phyloP scores from a whole-genome alignment of 2,888 invertebrate genomes.

The Cerastis leucographa region DNA sequence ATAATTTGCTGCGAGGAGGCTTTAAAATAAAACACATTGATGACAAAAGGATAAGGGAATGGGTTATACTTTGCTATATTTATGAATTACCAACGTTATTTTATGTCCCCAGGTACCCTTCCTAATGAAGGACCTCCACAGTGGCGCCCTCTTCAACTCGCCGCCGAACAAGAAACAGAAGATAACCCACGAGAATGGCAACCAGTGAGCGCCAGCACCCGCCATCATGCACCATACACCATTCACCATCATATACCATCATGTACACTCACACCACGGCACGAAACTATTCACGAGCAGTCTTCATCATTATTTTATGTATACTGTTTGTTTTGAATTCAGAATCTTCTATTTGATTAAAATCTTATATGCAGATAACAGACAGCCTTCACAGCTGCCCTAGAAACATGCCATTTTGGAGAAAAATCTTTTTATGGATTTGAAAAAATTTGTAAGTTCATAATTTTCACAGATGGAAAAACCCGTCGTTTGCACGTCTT shows the following conservation, averaged over 20 bases:
- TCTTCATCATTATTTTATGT: constrained; percentile 11
- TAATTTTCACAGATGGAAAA: neutral
- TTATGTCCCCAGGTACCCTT: constrained; percentile 76
- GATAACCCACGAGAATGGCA: constrained; percentile 80
- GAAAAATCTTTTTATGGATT: neutral
- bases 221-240: constrained; percentile 13
- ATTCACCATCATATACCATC: constrained; percentile 6
- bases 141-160: constrained; percentile 80
- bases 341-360: constrained; percentile 1
- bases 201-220: constrained; percentile 71
- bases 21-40: neutral
- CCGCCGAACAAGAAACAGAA: constrained; percentile 83
- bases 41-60: neutral
- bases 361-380: neutral
- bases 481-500: neutral
- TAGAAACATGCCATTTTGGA: neutral
- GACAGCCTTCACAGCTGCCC: neutral
- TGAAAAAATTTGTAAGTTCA: neutral
- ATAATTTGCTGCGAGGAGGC: neutral
- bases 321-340: constrained; percentile 7
- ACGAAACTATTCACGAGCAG: constrained; percentile 60
- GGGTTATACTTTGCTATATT: neutral
- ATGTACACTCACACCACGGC: constrained; percentile 46
- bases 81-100: neutral
- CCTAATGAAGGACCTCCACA: constrained; percentile 82